Conservation (phyloP, 2,888 invertebrate genomes). For the Agonopterix arenella region DNA sequence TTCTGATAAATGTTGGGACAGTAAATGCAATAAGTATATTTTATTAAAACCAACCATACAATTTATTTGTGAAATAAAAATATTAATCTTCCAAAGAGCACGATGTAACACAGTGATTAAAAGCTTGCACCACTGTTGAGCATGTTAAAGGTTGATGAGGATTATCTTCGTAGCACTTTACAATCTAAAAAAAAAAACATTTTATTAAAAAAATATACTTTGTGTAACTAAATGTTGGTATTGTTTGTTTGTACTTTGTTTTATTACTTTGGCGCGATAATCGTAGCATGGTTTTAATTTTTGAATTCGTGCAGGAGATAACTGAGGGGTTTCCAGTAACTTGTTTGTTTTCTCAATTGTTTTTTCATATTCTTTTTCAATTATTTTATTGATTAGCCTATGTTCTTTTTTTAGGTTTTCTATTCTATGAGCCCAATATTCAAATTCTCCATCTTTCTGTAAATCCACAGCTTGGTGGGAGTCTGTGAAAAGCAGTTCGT, state of each 20-base stretch:
- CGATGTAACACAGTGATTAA: not conserved
- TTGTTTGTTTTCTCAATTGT: constrained; percentile 45
- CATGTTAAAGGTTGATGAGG: not conserved
- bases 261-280: constrained; percentile 49
- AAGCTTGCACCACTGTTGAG: not conserved
- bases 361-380: constrained; percentile 58
- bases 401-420: constrained; percentile 59
- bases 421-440: constrained; percentile 59
- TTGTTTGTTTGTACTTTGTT: constrained; percentile 34
- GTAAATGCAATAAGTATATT: no score
- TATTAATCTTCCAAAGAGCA: not conserved
- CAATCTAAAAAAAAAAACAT: not conserved
- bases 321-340: constrained; percentile 33
- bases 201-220: not conserved
- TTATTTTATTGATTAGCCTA: constrained; percentile 55
- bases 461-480: constrained; percentile 22
- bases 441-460: constrained; percentile 35
- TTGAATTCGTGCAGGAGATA: constrained; percentile 42
- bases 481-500: constrained; percentile 33
- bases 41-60: not conserved
- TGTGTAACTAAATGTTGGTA: constrained; percentile 24
- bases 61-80: not conserved
- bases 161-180: constrained; percentile 1
- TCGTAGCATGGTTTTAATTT: constrained; percentile 59
- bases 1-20: no score